Percentiles rank a stretch among this genome's conserved stretches.
Evolutionary conservation across 1,140 invertebrate genomes (phyloP).

Genomic region (Drosophila fuyamai): DNA sequence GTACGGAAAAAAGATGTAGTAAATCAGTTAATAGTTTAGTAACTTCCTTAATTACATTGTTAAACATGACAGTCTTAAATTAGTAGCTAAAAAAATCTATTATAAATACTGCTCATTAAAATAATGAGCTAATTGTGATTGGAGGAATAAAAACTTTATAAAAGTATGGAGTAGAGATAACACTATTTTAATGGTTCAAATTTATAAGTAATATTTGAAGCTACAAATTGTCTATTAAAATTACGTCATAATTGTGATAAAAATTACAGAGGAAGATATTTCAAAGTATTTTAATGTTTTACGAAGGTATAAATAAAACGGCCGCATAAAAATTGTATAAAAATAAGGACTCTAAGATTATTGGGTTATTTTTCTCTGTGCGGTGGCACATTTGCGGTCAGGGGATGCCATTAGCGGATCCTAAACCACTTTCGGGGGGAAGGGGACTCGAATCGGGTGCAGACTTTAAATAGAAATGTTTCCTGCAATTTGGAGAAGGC

Average conservation of each 20-base stretch:
- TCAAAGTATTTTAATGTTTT: no score
- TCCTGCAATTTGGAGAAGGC: conserved; percentile 72
- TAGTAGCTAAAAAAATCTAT: no score
- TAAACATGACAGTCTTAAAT: neutral
- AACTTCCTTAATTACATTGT: neutral
- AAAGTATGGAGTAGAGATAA: no score
- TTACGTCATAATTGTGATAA: no score
- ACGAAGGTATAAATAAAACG: no score
- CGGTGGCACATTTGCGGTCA: conserved; percentile 27
- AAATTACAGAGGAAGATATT: no score
- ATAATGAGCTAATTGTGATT: no score
- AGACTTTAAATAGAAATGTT: conserved; percentile 72
- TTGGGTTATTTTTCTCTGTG: conserved; percentile 9
- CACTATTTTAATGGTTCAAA: no score
- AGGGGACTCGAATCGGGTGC: conserved; percentile 13
- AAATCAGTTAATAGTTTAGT: neutral
- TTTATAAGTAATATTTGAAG: no score
- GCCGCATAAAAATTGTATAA: neutral
- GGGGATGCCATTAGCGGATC: conserved; percentile 46
- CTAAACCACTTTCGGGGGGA: conserved; percentile 12
- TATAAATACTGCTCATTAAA: no score
- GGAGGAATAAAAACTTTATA: no score
- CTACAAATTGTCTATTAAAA: no score
- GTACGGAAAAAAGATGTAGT: neutral
- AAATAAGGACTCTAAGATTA: neutral